These are phyloP conservation scores for Schizopygopsis pylzovi DNA, from an alignment of 2,797 vertebrate species.

Conservation along the genomic window DNA sequence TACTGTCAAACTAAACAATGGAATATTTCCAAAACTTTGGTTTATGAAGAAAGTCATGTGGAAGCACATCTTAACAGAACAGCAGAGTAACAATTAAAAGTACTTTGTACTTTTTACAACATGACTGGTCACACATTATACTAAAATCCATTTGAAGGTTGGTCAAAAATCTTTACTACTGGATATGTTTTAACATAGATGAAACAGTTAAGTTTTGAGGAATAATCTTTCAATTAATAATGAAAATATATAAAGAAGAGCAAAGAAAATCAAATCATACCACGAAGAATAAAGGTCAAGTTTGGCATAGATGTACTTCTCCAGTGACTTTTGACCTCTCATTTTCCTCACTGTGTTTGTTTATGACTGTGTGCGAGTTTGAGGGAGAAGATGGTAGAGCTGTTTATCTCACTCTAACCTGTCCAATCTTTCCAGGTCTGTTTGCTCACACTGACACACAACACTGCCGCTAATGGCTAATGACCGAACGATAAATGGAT, in stretches of 20 bases:
- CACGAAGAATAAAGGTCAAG: constrained; percentile 28
- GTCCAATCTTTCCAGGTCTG: constrained; percentile 59
- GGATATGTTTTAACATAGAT: neutral
- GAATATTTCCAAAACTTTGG: neutral
- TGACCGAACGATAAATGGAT: constrained; percentile 65
- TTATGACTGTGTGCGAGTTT: constrained; percentile 54
- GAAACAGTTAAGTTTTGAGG: neutral
- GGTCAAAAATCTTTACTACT: neutral
- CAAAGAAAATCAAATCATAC: neutral
- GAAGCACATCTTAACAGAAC: neutral
- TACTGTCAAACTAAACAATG: neutral
- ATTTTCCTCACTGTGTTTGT: constrained; percentile 44
- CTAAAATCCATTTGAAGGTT: neutral
- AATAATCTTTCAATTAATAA: neutral
- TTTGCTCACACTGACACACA: constrained; percentile 71
- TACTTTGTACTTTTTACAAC: no score
- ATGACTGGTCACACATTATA: neutral
- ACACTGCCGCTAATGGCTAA: constrained; percentile 61
- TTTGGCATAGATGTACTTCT: constrained; percentile 49
- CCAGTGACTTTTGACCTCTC: constrained; percentile 30
- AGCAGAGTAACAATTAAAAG: neutral
- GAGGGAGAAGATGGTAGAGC: constrained; percentile 35
- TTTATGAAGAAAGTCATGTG: neutral
- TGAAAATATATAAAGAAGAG: neutral
- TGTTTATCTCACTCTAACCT: constrained; percentile 48